A percentile compares a stretch with the other conserved stretches of the same genome.
phyloP scores from a whole-genome alignment of 2,113 vertebrate genomes.

The Vulpes lagopus region DNA sequence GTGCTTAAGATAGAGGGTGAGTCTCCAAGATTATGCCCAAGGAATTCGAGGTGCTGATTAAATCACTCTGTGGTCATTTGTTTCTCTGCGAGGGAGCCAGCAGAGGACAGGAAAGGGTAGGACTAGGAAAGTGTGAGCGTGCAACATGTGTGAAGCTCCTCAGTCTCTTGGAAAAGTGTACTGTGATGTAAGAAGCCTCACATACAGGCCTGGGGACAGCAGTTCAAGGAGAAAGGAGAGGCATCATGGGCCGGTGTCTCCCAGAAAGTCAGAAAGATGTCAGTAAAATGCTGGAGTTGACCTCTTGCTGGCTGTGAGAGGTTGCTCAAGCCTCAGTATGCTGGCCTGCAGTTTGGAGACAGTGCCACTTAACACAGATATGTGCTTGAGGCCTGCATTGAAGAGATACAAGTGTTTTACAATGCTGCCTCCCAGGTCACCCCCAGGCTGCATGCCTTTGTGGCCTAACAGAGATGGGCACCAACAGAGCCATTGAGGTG shows the following conservation, averaged over 20 bases:
- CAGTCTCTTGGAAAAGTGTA: not conserved
- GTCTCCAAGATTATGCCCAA: not conserved
- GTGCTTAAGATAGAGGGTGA: not conserved
- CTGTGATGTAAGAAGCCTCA: fast-evolving
- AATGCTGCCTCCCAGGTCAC: not conserved
- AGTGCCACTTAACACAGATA: fast-evolving
- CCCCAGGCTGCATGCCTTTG: not conserved
- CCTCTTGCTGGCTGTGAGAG: not conserved
- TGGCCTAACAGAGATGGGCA: not conserved
- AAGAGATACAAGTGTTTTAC: not conserved
- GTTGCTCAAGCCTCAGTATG: not conserved
- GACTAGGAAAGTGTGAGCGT: fast-evolving
- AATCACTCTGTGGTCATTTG: not conserved
- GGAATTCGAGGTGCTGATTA: not conserved
- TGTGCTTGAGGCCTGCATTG: not conserved
- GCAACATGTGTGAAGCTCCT: not conserved
- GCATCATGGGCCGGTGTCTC: fast-evolving
- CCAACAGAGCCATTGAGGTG: not conserved
- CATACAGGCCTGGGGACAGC: too few species aligned
- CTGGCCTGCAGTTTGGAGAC: not conserved
- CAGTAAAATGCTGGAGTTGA: not conserved
- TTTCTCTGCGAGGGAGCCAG: not conserved
- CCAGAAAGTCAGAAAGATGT: not conserved
- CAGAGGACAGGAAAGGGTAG: not conserved
- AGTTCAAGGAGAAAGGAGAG: not conserved